Evolutionary conservation across 1,140 invertebrate species (phyloP).

Genomic region (Pseudoatta argentina): DNA sequence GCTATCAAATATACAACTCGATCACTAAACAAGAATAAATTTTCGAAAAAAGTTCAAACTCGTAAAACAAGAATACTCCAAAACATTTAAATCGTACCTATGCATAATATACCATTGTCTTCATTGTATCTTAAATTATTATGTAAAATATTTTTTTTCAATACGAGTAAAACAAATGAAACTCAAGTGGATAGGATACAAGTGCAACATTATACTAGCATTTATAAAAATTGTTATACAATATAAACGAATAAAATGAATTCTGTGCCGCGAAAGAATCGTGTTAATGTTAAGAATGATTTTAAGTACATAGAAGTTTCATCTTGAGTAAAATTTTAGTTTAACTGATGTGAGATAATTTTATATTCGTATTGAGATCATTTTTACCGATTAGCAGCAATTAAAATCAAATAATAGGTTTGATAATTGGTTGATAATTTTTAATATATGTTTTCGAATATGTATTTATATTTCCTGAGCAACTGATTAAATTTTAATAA

Average conservation of each 20-base stretch:
- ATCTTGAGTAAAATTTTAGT: conserved; percentile 13
- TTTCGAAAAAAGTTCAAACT: conserved; percentile 20
- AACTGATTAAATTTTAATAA: conserved; percentile 66
- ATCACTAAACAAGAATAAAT: conserved; percentile 6
- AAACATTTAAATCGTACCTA: conserved; percentile 21
- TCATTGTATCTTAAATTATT: conserved; percentile 25
- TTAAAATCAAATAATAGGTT: conserved; percentile 65
- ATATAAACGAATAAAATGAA: conserved; percentile 32
- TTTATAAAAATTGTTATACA: conserved; percentile 63
- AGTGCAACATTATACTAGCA: conserved; percentile 11
- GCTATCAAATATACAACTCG: conserved; percentile 5
- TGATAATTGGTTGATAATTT: background rate
- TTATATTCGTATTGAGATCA: conserved; percentile 36
- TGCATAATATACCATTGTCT: conserved; percentile 2
- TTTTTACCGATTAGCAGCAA: conserved; percentile 47
- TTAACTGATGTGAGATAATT: conserved; percentile 48
- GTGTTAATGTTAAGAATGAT: conserved; percentile 26
- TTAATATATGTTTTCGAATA: conserved; percentile 18
- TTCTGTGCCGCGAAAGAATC: conserved; percentile 11
- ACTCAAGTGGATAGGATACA: background rate
- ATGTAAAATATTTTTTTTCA: conserved; percentile 15
- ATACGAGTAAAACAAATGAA: background rate
- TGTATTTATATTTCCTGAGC: conserved; percentile 33
- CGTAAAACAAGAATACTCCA: conserved; percentile 7
- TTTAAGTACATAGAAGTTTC: background rate